Evolutionary conservation across 2,888 invertebrate species (phyloP), one percentile per base, ranked within the genome.

Genomic region (Phyllotreta cruciferae): DNA sequence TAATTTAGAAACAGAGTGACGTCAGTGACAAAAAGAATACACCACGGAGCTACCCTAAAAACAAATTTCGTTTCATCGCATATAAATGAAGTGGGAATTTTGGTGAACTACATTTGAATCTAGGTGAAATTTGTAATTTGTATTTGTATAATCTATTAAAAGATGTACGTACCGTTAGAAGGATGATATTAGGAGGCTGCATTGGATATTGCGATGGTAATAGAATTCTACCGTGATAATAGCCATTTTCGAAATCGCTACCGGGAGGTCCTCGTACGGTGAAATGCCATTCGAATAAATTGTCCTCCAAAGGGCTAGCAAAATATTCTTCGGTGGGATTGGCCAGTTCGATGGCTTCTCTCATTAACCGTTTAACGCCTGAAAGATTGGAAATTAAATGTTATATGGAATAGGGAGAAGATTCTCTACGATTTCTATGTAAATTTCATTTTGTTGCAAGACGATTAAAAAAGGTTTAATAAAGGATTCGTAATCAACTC

Each of bases 221-320:
- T 63, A 95, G 82, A 78, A 97, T 96, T 72, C 96, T 85, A 3
- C 94, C 97, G 80, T 98, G 97, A 79, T 96, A 97, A 67, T 93
- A 86, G 38, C 97, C 97, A 64, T 90, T 90, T 73, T 93, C 92
- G 81, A 95, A 97, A 72, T 95, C 95, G 0, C 94, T 90, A 24
- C 90, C 91, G 56, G 89, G 87, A 1, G 96, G 94, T 5, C 96
- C 97, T 75, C 92, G 87, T 3, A 97, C 91, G 0, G 96, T 97
- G 79, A 98, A 97, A 81, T 98, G 97, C 97, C 97, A 98, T 80
- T 97, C 97, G 80, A 98, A 97, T 56, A 97, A 83, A 82, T 97
- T 98, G 79, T 97, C 96, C 80, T 96, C 95, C 52, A 96, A 81
- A 1, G 97, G 97, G 75, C 90, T 88, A 8, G 96, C 96, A 81